Conservation (phyloP, 2,888 invertebrate species). For the Heteropelma amictum region DNA sequence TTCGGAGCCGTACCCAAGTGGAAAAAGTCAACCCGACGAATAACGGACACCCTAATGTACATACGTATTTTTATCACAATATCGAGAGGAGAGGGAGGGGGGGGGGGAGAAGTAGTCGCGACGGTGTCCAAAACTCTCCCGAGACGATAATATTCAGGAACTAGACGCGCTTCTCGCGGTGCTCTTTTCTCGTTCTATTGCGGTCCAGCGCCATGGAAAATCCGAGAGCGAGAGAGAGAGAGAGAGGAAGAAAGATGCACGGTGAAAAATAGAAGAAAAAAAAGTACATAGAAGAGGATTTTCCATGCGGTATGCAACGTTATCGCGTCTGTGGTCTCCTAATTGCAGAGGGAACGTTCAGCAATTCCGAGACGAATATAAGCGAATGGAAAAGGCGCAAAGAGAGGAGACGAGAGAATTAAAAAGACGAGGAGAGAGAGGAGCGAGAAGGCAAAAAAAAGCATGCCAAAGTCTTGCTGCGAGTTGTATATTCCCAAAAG, state of each 20-base stretch:
- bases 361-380: slow-evolving; percentile 38
- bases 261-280: background rate
- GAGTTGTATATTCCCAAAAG: slow-evolving; percentile 45
- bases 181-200: slow-evolving; percentile 20
- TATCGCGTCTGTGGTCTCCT: slow-evolving; percentile 52
- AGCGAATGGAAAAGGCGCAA: slow-evolving; percentile 22
- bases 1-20: no score
- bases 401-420: background rate
- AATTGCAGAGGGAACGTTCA: slow-evolving; percentile 50
- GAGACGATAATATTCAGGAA: slow-evolving; percentile 53
- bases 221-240: background rate
- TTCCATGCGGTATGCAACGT: slow-evolving; percentile 33
- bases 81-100: no score
- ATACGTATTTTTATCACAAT: background rate
- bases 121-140: slow-evolving; percentile 37
- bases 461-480: background rate
- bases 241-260: background rate
- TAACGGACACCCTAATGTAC: no score
- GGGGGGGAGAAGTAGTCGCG: slow-evolving; percentile 4
- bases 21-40: no score
- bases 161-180: slow-evolving; percentile 26
- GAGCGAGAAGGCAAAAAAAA: slow-evolving; percentile 5
- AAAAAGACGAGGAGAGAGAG: background rate
- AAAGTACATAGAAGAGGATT: background rate
- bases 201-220: slow-evolving; percentile 21